Conservation (phyloP, 2,888 invertebrate species). For the Pterobdella sp. region DNA sequence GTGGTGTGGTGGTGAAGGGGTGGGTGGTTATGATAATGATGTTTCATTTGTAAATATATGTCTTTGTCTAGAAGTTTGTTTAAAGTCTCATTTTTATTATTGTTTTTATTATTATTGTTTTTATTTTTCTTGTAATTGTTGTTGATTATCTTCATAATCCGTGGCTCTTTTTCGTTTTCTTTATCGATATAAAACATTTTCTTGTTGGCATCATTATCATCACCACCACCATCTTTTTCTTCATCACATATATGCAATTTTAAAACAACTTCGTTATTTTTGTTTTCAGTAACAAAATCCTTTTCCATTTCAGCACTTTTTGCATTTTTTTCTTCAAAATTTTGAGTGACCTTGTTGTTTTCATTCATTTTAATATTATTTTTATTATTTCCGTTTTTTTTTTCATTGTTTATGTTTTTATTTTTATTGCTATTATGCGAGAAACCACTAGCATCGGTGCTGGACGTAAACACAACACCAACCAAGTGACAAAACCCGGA, state of each 20-base stretch:
- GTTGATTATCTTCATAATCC: background rate
- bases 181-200: background rate
- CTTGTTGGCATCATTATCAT: background rate
- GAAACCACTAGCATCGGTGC: too few species aligned
- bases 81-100: background rate
- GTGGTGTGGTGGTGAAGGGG: too few species aligned
- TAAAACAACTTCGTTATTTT: background rate
- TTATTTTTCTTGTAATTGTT: background rate
- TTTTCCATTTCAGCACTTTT: background rate
- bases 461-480: too few species aligned
- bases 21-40: too few species aligned
- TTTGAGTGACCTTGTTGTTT: background rate
- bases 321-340: background rate
- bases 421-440: background rate
- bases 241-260: background rate
- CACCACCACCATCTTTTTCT: constrained; percentile 1
- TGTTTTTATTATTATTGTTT: background rate
- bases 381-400: background rate
- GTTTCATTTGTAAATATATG: too few species aligned
- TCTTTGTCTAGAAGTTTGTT: background rate
- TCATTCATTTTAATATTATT: background rate
- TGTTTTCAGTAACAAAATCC: background rate
- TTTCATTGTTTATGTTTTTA: background rate
- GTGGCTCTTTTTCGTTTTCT: background rate
- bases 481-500: too few species aligned